These are phyloP conservation scores for Drosophila borealis DNA, from an alignment of 2,888 invertebrate genomes.

Conservation along the genomic window DNA sequence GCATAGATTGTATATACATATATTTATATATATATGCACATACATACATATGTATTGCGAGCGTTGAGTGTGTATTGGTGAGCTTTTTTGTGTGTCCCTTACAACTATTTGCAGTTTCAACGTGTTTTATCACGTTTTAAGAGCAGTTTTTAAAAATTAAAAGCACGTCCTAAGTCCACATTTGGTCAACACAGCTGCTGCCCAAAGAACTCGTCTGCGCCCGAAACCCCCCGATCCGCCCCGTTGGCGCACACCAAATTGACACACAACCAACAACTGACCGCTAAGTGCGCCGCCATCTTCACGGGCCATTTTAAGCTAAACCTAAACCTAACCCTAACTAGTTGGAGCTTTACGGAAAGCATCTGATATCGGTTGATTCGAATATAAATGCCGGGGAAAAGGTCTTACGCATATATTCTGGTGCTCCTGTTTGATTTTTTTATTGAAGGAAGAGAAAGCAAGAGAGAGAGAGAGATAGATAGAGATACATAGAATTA, in stretches of 20 bases:
- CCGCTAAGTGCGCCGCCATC: slow-evolving; percentile 19
- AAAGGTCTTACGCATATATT: too few relatives aligned
- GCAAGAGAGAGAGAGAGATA: too few relatives aligned
- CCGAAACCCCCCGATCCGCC: background rate
- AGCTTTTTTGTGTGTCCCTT: slow-evolving; percentile 23
- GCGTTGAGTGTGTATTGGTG: slow-evolving; percentile 24
- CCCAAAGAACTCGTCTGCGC: slow-evolving; percentile 17
- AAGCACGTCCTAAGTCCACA: slow-evolving; percentile 83
- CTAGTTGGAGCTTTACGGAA: too few relatives aligned
- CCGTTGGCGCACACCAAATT: background rate
- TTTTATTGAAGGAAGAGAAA: too few relatives aligned
- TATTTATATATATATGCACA: background rate
- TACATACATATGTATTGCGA: background rate
- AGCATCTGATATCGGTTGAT: background rate
- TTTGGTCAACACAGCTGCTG: slow-evolving; percentile 65
- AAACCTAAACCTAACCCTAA: background rate
- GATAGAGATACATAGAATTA: too few relatives aligned
- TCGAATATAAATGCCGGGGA: too few relatives aligned
- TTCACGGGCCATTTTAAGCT: slow-evolving; percentile 1
- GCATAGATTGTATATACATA: slow-evolving; percentile 22
- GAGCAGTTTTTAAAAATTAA: slow-evolving; percentile 82
- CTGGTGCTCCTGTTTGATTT: too few relatives aligned
- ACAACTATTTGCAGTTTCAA: slow-evolving; percentile 68
- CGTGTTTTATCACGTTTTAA: slow-evolving; percentile 83
- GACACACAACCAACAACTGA: slow-evolving; percentile 16